Evolutionary conservation across 2,113 vertebrate species (phyloP), one percentile per base, ranked within the genome.

Genomic region (Dicentrarchus labrax): DNA sequence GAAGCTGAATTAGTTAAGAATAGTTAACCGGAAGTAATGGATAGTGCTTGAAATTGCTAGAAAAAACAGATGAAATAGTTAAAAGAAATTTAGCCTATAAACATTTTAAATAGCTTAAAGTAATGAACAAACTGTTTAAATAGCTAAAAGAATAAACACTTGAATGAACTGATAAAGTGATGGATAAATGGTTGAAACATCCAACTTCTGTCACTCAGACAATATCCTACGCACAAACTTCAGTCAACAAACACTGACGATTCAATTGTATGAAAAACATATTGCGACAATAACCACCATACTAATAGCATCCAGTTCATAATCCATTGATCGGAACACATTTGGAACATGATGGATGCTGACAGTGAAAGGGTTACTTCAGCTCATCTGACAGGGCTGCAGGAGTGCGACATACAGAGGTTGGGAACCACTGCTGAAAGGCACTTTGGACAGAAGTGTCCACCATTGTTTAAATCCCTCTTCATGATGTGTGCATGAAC

Each of bases 401-500:
- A 8, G 2, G 8, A 45, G 19, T 1, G n/a, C 0, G 11, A 59
- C 70, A 68, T 11, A 48, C 5, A 50, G 24, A 19, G 21, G 51
- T 43, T 36, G 22, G 10, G 43, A 73, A 22, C 6, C 6, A 9
- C 7, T 10, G 62, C 16, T 30, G 16, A 66, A 41, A 67, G 21
- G 30, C 17, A 24, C 19, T 76, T 51, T n/a, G 41, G 21, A 24
- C 19, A 4, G 6, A 30, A 39, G 13, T 53, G 43, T 80, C 50
- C 15, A 36, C n/a, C 5, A 30, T 66, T 81, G 17, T 73, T 50
- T 21, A 24, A 81, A 72, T 45, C 67, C 16, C 53, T 56, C 11
- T 64, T 24, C 15, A 9, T 41, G 56, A 64, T 65, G 45, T 45
- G 30, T 30, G 30, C 30, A 30, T 30, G 30, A 30, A 30, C 30